Conservation (phyloP, 2,113 vertebrate species). For the Heliornis fulica region DNA sequence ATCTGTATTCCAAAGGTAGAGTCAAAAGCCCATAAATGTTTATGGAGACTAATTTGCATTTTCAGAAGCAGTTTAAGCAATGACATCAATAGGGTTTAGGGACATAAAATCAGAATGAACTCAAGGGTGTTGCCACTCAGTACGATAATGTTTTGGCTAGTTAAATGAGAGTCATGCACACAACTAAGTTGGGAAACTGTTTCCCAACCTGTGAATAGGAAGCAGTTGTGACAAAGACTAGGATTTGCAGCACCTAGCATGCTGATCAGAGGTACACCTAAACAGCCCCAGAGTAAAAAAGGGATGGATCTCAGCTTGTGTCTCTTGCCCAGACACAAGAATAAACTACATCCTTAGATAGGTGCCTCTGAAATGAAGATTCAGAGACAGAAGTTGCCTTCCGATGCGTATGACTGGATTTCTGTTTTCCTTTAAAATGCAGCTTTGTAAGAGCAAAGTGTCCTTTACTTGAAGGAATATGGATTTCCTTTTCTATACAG, state of each 20-base stretch:
- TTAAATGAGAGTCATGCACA: background rate
- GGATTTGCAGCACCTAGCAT: background rate
- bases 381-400: background rate
- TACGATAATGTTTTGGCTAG: background rate
- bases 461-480: background rate
- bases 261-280: background rate
- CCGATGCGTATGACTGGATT: background rate
- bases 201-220: background rate
- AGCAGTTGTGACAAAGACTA: background rate
- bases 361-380: background rate
- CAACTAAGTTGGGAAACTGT: background rate
- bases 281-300: background rate
- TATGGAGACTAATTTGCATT: background rate
- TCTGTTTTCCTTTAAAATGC: background rate
- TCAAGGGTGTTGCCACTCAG: background rate
- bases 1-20: background rate
- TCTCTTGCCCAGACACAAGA: background rate
- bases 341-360: background rate
- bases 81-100: background rate
- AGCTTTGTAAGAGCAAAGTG: background rate
- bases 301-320: background rate
- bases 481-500: background rate
- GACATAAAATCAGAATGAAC: background rate
- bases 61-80: background rate
- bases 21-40: background rate